Evolutionary conservation across 2,797 vertebrate species (phyloP).

Genomic region (Pangasius larnaudii): DNA sequence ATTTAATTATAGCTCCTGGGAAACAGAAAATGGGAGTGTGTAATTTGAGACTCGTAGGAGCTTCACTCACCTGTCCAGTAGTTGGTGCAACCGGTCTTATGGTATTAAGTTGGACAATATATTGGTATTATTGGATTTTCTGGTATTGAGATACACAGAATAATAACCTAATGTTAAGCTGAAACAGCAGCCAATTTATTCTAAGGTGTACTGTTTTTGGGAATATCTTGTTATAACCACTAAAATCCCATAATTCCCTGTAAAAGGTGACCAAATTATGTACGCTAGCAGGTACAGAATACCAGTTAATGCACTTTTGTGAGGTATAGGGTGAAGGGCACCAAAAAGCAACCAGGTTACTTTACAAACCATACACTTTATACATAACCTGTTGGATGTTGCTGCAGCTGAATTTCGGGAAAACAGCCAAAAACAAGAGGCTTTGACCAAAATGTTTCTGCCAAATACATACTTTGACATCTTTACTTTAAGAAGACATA

Average conservation of each 20-base stretch:
- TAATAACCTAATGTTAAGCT: not conserved
- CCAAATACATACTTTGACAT: not conserved
- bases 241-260: not conserved
- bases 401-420: not conserved
- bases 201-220: not conserved
- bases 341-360: not conserved
- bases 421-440: not conserved
- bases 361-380: not conserved
- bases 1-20: not conserved
- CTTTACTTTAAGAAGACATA: not conserved
- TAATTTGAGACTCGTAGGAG: not conserved
- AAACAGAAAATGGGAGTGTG: not conserved
- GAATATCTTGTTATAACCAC: not conserved
- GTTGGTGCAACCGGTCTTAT: not conserved
- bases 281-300: not conserved
- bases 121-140: not conserved
- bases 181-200: not conserved
- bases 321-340: not conserved
- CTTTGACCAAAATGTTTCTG: not conserved
- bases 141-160: not conserved
- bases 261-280: not conserved
- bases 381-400: not conserved
- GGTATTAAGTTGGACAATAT: not conserved
- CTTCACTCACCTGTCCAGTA: not conserved
- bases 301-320: not conserved